Base-by-base conservation (phyloP, 2,113 vertebrate genomes). In the Rhizomys pruinosus region DNA sequence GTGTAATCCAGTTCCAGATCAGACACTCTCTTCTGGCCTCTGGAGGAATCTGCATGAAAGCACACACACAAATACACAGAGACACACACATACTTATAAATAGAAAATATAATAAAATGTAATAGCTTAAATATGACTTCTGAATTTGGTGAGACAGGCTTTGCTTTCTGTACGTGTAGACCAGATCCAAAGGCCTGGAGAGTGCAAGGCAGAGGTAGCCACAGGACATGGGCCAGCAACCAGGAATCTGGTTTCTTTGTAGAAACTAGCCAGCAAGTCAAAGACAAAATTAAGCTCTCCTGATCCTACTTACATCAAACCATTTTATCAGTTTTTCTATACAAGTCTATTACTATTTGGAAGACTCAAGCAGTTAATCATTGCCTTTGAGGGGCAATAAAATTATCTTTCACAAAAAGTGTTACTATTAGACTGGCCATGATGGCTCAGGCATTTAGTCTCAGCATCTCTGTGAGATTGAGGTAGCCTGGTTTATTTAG, bases 131-230 rank as follows among this genome's bases (percentile, higher is more conserved):
- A 47, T 23, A 34, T 27, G 17, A 25, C 71, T 69, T 44, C 20
- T 59, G n/a, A 17, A n/a, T 15, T 59, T 2, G 1, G 22, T 23
- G 22, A 44, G 59, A 61, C 57, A 20, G 9, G 11, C 4, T 17
- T 66, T 66, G 20, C 44, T 61, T 52, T 89, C 34, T 57, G 15
- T 0, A 3, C 27, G 22, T 17, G 32, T 0, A 3, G 19, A 10
- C 44, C 42, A 78, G 68, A 32, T 47, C 23, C 68, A 47, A 88
- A 69, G 23, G n/a, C n/a, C n/a, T n/a, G n/a, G n/a, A n/a, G n/a
- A n/a, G n/a, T n/a, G n/a, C n/a, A n/a, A n/a, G 10, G 17, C 25
- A 44, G 39, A 52, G 47, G 5, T 25, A 2, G 0, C 3, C 1
- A 1, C 10, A 17, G 42, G 68, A 47, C 22, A 19, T 6, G 5